Base-by-base conservation (phyloP, 2,797 vertebrate species). In the Salmo trutta region DNA sequence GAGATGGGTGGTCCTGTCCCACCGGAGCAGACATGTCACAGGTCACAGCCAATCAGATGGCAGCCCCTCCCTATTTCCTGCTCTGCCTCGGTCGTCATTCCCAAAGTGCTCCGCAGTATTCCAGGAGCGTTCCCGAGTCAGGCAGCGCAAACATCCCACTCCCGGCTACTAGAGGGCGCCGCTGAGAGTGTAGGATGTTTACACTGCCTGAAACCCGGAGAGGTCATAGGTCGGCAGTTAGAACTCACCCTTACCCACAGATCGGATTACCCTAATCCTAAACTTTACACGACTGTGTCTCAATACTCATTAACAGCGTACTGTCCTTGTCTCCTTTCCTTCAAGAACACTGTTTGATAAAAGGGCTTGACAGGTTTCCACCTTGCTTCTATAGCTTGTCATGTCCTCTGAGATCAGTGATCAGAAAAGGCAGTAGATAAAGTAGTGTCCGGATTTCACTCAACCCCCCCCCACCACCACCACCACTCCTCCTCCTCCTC, bases 101-200 rank as follows among this genome's bases (percentile, higher is more conserved):
- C 81, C 74, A 71, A 82, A 19, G n/a, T n/a, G 16, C 19, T 62
- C 56, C 85, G 29, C 27, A 27, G 15, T 31, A 16, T 15, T 56
- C 17, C 17, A 17, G 31, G 24, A 0, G 93, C 87, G 73, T 93
- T 93, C 87, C 94, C 91, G 95, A 96, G 96, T 88, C 96, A 95
- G 95, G 93, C 73, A 98, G 96, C 91, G 97, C 96, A 99, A 98
- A 98, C 98, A 97, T 66, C 98, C 96, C 96, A 95, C 97, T 96
- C 97, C 96, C 97, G 96, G 97, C 97, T 93, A 94, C 94, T 85
- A 94, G 91, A 93, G 92, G 93, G 92, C 89, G 90, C 96, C 95
- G 96, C 97, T 97, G 97, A 98, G 97, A 98, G 97, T 98, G 97
- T 98, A 98, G 98, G 98, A 97, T 99, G 97, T 99, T 98, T 99